Conservation (phyloP, 2,888 invertebrate species). For the Hoplodrina blanda region DNA sequence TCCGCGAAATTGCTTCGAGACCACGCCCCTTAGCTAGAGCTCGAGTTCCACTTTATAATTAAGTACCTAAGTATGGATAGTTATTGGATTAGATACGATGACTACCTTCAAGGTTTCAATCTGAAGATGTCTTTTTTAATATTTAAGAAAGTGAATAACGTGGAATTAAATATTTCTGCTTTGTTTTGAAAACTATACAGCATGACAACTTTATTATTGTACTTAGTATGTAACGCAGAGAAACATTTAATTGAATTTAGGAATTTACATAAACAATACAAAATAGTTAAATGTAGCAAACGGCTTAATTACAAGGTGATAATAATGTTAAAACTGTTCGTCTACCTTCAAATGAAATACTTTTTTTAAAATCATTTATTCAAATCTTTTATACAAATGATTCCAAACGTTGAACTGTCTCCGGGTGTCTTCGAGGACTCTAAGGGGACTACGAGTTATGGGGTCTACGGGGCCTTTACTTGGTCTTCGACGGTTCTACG, state of each 20-base stretch:
- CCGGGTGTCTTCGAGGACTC: too few relatives aligned
- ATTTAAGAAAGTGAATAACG: background rate
- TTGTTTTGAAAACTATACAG: background rate
- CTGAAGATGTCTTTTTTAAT: background rate
- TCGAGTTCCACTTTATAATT: conserved; percentile 1
- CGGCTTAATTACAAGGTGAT: background rate
- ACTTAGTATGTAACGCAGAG: too few relatives aligned
- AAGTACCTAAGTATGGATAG: background rate
- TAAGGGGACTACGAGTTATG: too few relatives aligned
- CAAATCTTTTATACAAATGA: background rate
- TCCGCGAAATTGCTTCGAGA: conserved; percentile 41
- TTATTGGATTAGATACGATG: background rate
- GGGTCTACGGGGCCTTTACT: too few relatives aligned
- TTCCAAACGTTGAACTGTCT: too few relatives aligned
- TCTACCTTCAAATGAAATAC: background rate
- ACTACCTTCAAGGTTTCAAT: background rate
- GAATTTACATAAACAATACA: too few relatives aligned
- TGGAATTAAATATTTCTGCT: background rate
- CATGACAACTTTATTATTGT: background rate
- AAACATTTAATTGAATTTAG: too few relatives aligned
- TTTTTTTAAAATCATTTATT: background rate
- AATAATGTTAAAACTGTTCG: background rate
- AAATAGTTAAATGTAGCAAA: background rate
- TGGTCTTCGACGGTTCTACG: too few relatives aligned
- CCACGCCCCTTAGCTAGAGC: conserved; percentile 35